Conservation (phyloP, 2,888 invertebrate genomes). For the Phalera bucephala region DNA sequence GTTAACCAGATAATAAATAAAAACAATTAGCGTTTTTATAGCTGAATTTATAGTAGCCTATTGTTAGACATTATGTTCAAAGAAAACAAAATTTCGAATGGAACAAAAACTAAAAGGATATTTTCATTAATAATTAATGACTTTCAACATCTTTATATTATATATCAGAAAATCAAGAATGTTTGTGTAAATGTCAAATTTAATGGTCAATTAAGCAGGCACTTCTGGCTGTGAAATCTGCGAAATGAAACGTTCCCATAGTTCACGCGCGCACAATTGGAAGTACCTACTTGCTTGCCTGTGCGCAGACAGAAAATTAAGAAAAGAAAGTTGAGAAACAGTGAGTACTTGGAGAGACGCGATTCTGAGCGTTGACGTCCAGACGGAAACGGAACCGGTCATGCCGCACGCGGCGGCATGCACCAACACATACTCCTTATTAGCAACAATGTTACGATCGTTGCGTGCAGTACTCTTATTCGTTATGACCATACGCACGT, state of each 20-base stretch:
- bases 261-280: conserved; percentile 33
- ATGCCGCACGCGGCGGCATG: conserved; percentile 8
- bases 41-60: neutral
- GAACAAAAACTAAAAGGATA: too few species aligned
- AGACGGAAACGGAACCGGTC: conserved; percentile 34
- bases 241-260: conserved; percentile 30
- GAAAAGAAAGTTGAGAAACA: conserved; percentile 63
- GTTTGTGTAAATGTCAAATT: neutral
- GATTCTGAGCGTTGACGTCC: conserved; percentile 15
- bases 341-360: conserved; percentile 33
- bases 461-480: too few species aligned
- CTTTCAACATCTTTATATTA: too few species aligned
- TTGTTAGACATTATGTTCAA: neutral
- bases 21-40: conserved; percentile 11
- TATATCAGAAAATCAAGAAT: neutral
- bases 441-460: conserved; percentile 2
- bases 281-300: conserved; percentile 25
- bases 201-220: neutral
- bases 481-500: too few species aligned
- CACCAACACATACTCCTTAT: conserved; percentile 9
- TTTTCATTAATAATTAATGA: too few species aligned
- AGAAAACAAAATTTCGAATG: neutral
- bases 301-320: conserved; percentile 44
- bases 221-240: conserved; percentile 19
- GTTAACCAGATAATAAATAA: conserved; percentile 2